Conservation (phyloP, 2,113 vertebrate genomes). For the Myxocyprinus asiaticus region DNA sequence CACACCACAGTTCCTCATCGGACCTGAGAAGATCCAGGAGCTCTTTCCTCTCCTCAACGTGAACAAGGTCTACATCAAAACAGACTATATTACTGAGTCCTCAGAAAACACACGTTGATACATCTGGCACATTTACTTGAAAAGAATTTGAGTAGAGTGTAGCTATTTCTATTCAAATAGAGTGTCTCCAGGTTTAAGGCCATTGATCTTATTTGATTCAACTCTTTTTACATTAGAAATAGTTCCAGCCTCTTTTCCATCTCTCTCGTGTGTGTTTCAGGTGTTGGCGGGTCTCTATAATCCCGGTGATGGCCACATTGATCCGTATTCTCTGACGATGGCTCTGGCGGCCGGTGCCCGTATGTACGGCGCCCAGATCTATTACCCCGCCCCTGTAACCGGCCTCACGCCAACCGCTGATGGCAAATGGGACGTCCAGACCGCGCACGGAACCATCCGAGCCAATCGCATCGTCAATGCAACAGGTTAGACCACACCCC, state of each 20-base stretch:
- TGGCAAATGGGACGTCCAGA: slow-evolving; percentile 92
- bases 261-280: slow-evolving; percentile 62
- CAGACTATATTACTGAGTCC: too few species aligned
- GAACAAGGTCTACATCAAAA: too few species aligned
- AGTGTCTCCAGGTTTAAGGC: too few species aligned
- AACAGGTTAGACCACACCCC: slow-evolving; percentile 75
- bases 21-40: slow-evolving; percentile 86
- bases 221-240: too few species aligned
- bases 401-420: slow-evolving; percentile 77
- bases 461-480: slow-evolving; percentile 91
- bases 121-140: too few species aligned
- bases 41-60: slow-evolving; percentile 91
- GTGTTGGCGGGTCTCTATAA: slow-evolving; percentile 93
- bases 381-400: slow-evolving; percentile 84
- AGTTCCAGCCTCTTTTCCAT: not conserved
- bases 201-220: too few species aligned
- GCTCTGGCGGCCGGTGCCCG: slow-evolving; percentile 94
- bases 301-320: slow-evolving; percentile 96
- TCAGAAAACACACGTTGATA: too few species aligned
- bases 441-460: slow-evolving; percentile 82
- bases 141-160: too few species aligned
- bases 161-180: too few species aligned
- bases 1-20: slow-evolving; percentile 85
- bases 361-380: slow-evolving; percentile 90
- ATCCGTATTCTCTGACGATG: slow-evolving; percentile 98